Evolutionary conservation across 1,140 invertebrate genomes (phyloP), one percentile per base, ranked within the genome.

Genomic region (Bradysia coprophila): DNA sequence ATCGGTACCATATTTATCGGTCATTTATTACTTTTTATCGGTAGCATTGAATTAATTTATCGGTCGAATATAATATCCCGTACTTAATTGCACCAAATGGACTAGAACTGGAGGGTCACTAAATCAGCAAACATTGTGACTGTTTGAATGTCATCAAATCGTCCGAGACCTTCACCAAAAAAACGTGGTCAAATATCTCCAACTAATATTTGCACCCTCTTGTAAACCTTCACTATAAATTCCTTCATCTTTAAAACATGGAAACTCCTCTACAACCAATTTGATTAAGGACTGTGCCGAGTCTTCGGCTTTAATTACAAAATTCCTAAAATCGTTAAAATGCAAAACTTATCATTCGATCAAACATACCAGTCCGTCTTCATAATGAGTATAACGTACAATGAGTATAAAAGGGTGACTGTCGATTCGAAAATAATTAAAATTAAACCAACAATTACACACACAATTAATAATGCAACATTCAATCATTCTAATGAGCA

Each of bases 71-170:
- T n/a, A n/a, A n/a, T 10, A 77, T 56, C 21, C 67, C 80, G 60
- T 97, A 97, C 50, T 74, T 66, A 52, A 97, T 54, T 1, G 74
- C 80, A 19, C 78, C 81, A 87, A 92, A 59, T 89, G 78, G 18
- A 84, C 69, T 37, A 98, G 64, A 4, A 87, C 81, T 65, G 97
- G 92, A 5, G 92, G 93, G 23, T 97, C 74, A 61, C 92, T 77
- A 57, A 98, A 64, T 97, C 93, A 5, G 93, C 89, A 72, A 97
- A 98, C 85, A 95, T 94, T 4, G 91, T 92, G 22, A 97, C 69
- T 38, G 69, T 63, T 43, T 88, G 79, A 46, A 97, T 86, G 62
- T 97, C 92, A 19, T 71, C 40, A 59, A 97, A 97, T 46, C 74
- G 60, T 4, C 88, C 90, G 24, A 78, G 65, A 3, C 72, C 76